Percentiles rank a stretch among this genome's conserved stretches.
phyloP scores from a whole-genome alignment of 2,113 vertebrate genomes.

The Strix uralensis region DNA sequence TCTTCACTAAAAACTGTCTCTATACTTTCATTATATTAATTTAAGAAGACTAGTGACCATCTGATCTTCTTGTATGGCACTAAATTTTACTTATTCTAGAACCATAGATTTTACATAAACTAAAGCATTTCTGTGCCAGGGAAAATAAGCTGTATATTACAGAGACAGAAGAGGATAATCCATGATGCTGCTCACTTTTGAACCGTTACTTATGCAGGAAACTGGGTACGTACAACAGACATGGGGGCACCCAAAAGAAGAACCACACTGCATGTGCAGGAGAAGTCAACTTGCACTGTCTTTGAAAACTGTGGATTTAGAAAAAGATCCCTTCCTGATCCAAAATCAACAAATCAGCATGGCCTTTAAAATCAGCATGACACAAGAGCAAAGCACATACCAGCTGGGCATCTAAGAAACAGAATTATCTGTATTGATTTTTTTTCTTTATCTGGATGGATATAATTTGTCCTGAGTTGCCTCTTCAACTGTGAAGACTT shows the following conservation, averaged over 20 bases:
- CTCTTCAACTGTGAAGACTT: neutral
- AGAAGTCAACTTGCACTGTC: neutral
- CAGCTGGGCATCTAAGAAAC: neutral
- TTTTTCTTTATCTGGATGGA: neutral
- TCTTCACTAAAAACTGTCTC: neutral
- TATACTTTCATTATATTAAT: neutral
- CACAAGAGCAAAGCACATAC: neutral
- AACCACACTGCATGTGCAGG: neutral
- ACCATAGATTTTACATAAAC: neutral
- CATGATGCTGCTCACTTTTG: neutral
- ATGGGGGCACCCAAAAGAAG: accelerated
- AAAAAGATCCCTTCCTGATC: neutral
- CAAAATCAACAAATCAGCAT: neutral
- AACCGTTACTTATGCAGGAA: neutral
- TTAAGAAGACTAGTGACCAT: neutral
- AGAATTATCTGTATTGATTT: neutral
- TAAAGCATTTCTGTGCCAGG: neutral
- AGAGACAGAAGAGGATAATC: neutral
- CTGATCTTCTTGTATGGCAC: neutral
- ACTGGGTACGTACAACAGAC: neutral
- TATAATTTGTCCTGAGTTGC: neutral
- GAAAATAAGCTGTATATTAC: neutral
- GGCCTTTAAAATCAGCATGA: neutral
- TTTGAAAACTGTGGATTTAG: neutral
- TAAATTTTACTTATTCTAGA: neutral